Evolutionary conservation across 2,888 invertebrate species (phyloP).

Genomic region (Pyralis farinalis): DNA sequence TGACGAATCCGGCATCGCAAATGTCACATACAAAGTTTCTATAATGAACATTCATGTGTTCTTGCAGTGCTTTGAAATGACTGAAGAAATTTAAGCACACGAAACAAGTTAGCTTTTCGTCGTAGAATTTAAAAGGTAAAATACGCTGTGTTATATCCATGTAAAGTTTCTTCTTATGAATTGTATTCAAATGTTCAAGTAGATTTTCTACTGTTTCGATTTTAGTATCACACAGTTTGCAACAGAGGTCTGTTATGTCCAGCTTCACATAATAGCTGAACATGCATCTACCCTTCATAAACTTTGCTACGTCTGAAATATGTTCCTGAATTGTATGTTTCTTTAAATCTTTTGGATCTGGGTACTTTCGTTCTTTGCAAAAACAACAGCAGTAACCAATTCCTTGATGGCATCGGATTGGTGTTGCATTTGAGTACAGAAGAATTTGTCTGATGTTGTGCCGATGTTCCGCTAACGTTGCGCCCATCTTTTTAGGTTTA

Average conservation of each 20-base stretch:
- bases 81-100: constrained; percentile 37
- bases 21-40: constrained; percentile 42
- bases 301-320: background rate
- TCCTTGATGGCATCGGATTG: constrained; percentile 11
- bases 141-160: constrained; percentile 39
- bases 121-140: constrained; percentile 46
- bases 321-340: background rate
- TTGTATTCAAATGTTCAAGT: constrained; percentile 30
- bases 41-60: constrained; percentile 51
- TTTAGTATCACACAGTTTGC: background rate
- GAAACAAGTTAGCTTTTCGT: constrained; percentile 34
- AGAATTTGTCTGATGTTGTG: background rate
- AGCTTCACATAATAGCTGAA: background rate
- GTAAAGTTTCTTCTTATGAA: constrained; percentile 31
- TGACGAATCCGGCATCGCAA: constrained; percentile 35
- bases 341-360: background rate
- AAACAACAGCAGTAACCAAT: constrained; percentile 5
- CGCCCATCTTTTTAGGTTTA: background rate
- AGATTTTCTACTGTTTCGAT: constrained; percentile 28
- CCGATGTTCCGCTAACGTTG: background rate
- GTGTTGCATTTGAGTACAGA: background rate
- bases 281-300: background rate
- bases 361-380: background rate
- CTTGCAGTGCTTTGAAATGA: constrained; percentile 36
- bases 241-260: background rate